phyloP scores from a whole-genome alignment of 2,797 vertebrate genomes.

The Acipenser transmontanus region DNA sequence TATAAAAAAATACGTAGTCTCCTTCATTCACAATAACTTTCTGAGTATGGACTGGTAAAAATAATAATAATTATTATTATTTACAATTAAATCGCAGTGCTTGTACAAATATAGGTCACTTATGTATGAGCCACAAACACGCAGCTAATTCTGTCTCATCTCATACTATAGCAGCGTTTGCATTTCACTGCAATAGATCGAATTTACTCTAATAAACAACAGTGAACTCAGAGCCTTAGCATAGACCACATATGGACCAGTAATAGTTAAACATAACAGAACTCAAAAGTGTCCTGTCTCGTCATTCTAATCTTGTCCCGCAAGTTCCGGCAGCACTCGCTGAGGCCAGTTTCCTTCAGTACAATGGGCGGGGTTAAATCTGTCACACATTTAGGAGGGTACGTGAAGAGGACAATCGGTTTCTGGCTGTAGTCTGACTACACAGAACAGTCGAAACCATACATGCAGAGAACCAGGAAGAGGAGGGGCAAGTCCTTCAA shows the following conservation, averaged over 20 bases:
- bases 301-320: not conserved
- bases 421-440: not conserved
- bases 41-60: too few species aligned
- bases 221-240: too few species aligned
- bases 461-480: conserved; percentile 27
- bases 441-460: not conserved
- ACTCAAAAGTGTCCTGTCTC: not conserved
- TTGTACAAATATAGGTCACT: not conserved
- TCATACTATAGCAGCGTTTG: too few species aligned
- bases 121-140: too few species aligned
- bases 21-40: too few species aligned
- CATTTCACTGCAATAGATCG: too few species aligned
- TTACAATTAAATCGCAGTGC: not conserved
- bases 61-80: too few species aligned
- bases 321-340: not conserved
- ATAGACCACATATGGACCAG: too few species aligned
- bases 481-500: conserved; percentile 20
- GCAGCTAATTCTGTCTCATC: too few species aligned
- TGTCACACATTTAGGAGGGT: not conserved
- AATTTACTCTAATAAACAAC: too few species aligned
- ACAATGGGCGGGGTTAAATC: not conserved
- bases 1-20: too few species aligned
- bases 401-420: not conserved
- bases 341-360: not conserved
- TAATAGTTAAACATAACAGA: too few species aligned